Evolutionary conservation across 2,888 invertebrate genomes (phyloP).

Genomic region (Eupeodes luniger): DNA sequence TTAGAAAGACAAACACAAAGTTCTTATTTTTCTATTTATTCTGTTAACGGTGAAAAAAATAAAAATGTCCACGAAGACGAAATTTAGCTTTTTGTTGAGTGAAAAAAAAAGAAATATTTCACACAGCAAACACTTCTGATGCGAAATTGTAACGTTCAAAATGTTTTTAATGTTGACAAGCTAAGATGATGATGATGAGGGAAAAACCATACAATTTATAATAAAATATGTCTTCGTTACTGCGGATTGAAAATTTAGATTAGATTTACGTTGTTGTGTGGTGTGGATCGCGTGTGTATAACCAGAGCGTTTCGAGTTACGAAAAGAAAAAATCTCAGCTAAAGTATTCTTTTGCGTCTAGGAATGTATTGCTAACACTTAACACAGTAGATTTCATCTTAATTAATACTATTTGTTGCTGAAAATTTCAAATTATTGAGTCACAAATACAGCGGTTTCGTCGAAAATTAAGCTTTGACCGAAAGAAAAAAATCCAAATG

Average conservation of each 20-base stretch:
- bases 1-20: constrained; percentile 66
- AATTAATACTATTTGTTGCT: constrained; percentile 21
- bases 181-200: constrained; percentile 18
- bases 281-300: constrained; percentile 61
- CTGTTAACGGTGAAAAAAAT: not conserved
- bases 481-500: constrained; percentile 50
- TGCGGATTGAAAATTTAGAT: constrained; percentile 46
- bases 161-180: constrained; percentile 53
- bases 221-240: constrained; percentile 66
- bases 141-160: constrained; percentile 55
- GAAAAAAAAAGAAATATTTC: constrained; percentile 38
- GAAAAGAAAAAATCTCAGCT: constrained; percentile 56
- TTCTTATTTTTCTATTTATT: constrained; percentile 28
- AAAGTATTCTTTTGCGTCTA: constrained; percentile 56
- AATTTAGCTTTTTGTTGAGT: constrained; percentile 37
- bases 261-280: constrained; percentile 39
- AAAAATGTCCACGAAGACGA: constrained; percentile 27
- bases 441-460: constrained; percentile 54
- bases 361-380: constrained; percentile 67
- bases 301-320: constrained; percentile 64
- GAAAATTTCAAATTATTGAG: constrained; percentile 4
- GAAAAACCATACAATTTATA: constrained; percentile 44
- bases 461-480: constrained; percentile 49
- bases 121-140: constrained; percentile 46
- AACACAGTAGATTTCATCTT: constrained; percentile 59